These are phyloP conservation scores for Drosophila aff. DNA, from an alignment of 1,140 invertebrate genomes.

Conservation along the genomic window DNA sequence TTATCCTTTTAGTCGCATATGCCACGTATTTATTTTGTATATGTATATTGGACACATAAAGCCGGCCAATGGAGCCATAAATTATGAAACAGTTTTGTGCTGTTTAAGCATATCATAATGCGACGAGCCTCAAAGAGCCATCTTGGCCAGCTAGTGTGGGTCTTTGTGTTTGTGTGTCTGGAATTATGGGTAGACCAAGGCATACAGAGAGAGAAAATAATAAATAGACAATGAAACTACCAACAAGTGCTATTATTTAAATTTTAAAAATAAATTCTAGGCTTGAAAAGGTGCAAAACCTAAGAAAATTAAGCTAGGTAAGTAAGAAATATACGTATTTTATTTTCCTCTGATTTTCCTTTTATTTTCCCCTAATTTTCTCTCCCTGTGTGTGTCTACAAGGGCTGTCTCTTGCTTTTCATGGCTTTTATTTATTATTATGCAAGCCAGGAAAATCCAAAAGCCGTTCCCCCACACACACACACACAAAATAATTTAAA, in stretches of 20 bases:
- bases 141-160: constrained; percentile 9
- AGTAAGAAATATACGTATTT: neutral
- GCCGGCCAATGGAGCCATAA: constrained; percentile 64
- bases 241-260: neutral
- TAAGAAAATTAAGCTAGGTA: neutral
- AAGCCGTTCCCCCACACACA: constrained; percentile 33
- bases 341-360: too few species aligned
- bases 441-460: constrained; percentile 60
- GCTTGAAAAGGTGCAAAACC: neutral
- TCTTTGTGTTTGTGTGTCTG: neutral
- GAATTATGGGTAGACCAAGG: neutral
- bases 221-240: too few species aligned
- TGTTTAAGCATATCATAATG: constrained; percentile 84
- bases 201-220: neutral
- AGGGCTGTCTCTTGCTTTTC: constrained; percentile 23
- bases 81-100: constrained; percentile 84
- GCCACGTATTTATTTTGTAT: constrained; percentile 12
- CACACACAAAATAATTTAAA: constrained; percentile 84
- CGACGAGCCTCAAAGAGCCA: constrained; percentile 64
- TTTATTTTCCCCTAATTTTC: neutral
- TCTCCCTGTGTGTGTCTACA: constrained; percentile 34
- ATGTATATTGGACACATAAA: constrained; percentile 10
- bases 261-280: neutral
- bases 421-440: constrained; percentile 77
- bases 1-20: constrained; percentile 37